Conservation (phyloP, 2,113 vertebrate species). For the Vulpes lagopus region DNA sequence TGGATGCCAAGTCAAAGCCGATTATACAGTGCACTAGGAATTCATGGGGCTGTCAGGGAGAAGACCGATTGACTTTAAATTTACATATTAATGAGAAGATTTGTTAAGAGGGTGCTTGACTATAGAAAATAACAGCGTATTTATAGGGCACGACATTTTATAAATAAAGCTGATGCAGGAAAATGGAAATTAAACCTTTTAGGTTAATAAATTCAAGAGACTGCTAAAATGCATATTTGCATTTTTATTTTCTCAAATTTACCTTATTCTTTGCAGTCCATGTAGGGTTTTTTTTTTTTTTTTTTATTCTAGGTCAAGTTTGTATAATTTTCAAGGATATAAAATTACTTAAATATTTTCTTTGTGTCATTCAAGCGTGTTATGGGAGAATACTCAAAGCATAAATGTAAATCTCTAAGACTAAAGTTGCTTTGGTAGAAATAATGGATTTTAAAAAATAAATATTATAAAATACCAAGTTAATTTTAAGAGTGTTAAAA, state of each 20-base stretch:
- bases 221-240: slow-evolving; percentile 96
- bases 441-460: slow-evolving; percentile 35
- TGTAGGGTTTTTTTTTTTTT: neutral
- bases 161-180: slow-evolving; percentile 99
- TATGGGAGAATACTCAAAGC: slow-evolving; percentile 43
- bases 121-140: slow-evolving; percentile 98
- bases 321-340: slow-evolving; percentile 80
- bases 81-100: slow-evolving; percentile 99
- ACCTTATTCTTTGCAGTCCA: slow-evolving; percentile 79
- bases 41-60: slow-evolving; percentile 95
- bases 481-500: slow-evolving; percentile 38
- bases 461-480: slow-evolving; percentile 38
- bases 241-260: slow-evolving; percentile 94
- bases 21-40: slow-evolving; percentile 98
- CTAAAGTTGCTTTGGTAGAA: slow-evolving; percentile 50
- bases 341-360: slow-evolving; percentile 71
- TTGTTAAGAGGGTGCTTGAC: slow-evolving; percentile 98
- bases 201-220: slow-evolving; percentile 99
- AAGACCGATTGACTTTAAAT: slow-evolving; percentile 99
- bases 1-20: slow-evolving; percentile 97
- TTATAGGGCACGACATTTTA: slow-evolving; percentile 99
- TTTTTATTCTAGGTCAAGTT: slow-evolving; percentile 79
- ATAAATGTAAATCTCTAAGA: slow-evolving; percentile 35
- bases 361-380: slow-evolving; percentile 34
- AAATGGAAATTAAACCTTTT: slow-evolving; percentile 99